These are phyloP conservation scores for Irena cyanogastra DNA, from an alignment of 2,113 vertebrate genomes.

Conservation along the genomic window DNA sequence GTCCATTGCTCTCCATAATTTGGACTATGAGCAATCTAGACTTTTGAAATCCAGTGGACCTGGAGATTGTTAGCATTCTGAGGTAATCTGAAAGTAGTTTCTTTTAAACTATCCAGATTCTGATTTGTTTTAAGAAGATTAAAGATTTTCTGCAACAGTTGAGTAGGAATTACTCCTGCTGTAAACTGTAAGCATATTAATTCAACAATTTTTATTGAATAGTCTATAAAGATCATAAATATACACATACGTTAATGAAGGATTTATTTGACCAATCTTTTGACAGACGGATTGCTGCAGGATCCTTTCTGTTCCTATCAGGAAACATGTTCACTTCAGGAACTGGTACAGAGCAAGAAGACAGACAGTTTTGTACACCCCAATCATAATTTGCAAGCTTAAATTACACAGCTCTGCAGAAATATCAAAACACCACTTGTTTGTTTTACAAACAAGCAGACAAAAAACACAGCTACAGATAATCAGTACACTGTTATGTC, in stretches of 20 bases:
- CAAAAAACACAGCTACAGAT: neutral
- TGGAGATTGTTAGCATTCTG: neutral
- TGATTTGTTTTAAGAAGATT: neutral
- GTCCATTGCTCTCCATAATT: neutral
- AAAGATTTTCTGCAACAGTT: neutral
- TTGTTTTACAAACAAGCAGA: neutral
- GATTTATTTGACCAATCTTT: neutral
- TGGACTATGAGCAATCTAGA: neutral
- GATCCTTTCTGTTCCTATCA: neutral
- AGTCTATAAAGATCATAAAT: neutral
- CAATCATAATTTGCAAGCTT: neutral
- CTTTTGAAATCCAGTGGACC: neutral
- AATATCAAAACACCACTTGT: neutral
- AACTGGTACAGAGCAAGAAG: neutral
- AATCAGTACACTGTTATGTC: neutral
- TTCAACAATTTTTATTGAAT: neutral
- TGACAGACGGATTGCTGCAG: neutral
- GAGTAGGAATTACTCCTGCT: neutral
- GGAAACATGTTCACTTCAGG: neutral
- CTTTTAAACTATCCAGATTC: neutral
- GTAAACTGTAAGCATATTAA: neutral
- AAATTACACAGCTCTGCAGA: neutral
- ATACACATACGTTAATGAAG: neutral
- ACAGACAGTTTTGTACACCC: neutral
- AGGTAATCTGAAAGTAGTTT: neutral